Conservation (phyloP, 2,888 invertebrate species). For the Drosophila barbarae region DNA sequence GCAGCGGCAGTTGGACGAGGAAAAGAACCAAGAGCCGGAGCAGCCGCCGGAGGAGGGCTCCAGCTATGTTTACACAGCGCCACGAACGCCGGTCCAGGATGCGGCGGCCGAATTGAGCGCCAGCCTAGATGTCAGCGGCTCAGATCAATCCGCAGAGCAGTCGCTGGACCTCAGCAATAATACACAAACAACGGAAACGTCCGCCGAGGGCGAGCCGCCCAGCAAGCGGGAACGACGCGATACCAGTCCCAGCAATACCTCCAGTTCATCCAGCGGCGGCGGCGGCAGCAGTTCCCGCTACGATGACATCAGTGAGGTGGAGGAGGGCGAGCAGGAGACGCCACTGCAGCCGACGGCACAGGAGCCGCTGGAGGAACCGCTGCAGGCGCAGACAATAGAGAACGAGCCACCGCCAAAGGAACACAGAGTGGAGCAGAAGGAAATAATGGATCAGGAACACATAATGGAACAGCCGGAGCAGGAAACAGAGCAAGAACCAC, state of each 20-base stretch:
- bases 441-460: background rate
- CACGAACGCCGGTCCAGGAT: constrained; percentile 46
- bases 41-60: constrained; percentile 1
- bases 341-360: background rate
- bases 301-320: constrained; percentile 21
- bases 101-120: constrained; percentile 37
- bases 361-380: background rate
- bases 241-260: constrained; percentile 20
- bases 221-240: constrained; percentile 7
- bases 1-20: background rate
- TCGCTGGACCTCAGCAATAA: constrained; percentile 28
- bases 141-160: constrained; percentile 39
- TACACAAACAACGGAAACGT: constrained; percentile 5
- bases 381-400: background rate
- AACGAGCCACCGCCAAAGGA: background rate
- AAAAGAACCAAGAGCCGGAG: background rate
- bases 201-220: constrained; percentile 9
- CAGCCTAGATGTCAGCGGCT: constrained; percentile 47
- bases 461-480: background rate
- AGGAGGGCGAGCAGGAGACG: constrained; percentile 6
- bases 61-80: constrained; percentile 6
- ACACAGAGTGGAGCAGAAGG: background rate
- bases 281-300: constrained; percentile 14
- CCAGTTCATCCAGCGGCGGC: constrained; percentile 13
- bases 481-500: background rate